phyloP scores from a whole-genome alignment of 1,140 invertebrate species.

The Acromyrmex charruanus region DNA sequence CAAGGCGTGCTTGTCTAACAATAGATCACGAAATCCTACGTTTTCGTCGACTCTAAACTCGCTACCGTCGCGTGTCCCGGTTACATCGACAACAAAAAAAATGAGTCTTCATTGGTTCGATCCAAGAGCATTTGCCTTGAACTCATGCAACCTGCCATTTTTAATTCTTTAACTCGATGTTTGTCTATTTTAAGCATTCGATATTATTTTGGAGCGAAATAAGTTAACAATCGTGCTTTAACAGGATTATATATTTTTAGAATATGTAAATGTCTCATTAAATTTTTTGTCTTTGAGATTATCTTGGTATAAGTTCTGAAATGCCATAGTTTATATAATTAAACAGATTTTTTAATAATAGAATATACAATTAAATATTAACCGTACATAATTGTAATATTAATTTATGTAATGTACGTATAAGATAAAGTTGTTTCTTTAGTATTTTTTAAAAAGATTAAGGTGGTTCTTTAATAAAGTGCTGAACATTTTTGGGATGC shows the following conservation, averaged over 20 bases:
- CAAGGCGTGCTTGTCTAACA: conserved; percentile 46
- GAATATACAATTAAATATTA: neutral
- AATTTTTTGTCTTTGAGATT: neutral
- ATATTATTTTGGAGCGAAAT: conserved; percentile 8
- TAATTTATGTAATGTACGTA: neutral
- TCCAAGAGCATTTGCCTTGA: conserved; percentile 30
- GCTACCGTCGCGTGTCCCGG: conserved; percentile 40
- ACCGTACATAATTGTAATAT: neutral
- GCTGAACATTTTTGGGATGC: too few species aligned
- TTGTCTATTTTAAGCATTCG: conserved; percentile 25
- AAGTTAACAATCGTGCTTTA: neutral
- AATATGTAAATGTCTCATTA: neutral
- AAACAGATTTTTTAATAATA: neutral
- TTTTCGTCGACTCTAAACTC: conserved; percentile 41
- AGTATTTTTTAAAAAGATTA: neutral
- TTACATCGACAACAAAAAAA: conserved; percentile 55
- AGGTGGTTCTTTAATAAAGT: too few species aligned
- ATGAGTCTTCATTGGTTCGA: conserved; percentile 15
- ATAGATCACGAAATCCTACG: conserved; percentile 46
- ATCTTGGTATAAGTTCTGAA: neutral
- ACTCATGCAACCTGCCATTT: conserved; percentile 22
- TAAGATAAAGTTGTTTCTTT: neutral
- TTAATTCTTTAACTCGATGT: conserved; percentile 6
- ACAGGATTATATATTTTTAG: conserved; percentile 15
- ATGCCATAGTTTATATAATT: conserved; percentile 7